phyloP scores from a whole-genome alignment of 1,140 invertebrate genomes.

The Atta colombica region DNA sequence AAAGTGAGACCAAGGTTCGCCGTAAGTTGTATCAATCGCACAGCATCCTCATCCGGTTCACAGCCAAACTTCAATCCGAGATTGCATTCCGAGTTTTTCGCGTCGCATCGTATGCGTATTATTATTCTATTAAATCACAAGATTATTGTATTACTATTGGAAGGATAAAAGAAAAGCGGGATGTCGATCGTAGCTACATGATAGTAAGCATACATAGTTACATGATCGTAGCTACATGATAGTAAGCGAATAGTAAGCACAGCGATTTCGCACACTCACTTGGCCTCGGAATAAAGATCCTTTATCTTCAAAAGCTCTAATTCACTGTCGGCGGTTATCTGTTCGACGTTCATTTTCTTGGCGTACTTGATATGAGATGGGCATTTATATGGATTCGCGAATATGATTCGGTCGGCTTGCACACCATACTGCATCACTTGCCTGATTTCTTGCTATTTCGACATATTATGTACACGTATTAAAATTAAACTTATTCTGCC shows the following conservation, averaged over 20 bases:
- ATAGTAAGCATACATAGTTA: neutral
- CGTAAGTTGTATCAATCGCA: constrained; percentile 92
- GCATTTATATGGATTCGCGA: constrained; percentile 98
- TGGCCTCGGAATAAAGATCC: constrained; percentile 92
- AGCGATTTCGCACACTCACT: constrained; percentile 88
- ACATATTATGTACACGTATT: constrained; percentile 43
- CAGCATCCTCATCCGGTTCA: constrained; percentile 92
- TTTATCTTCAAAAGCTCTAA: constrained; percentile 97
- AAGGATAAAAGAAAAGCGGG: neutral
- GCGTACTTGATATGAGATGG: constrained; percentile 96
- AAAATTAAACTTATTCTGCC: constrained; percentile 1
- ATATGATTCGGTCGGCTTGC: constrained; percentile 93
- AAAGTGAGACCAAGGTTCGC: constrained; percentile 91
- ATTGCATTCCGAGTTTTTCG: constrained; percentile 91
- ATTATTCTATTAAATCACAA: constrained; percentile 89
- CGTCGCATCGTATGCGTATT: constrained; percentile 96
- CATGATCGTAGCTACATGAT: neutral
- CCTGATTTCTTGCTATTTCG: constrained; percentile 89
- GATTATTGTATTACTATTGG: neutral
- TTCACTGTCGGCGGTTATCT: constrained; percentile 98
- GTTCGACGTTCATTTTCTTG: constrained; percentile 90
- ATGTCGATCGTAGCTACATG: neutral
- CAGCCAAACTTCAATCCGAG: constrained; percentile 98
- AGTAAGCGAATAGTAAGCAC: neutral
- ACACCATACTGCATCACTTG: constrained; percentile 89